Base-by-base conservation (phyloP, 2,113 vertebrate species). In the Amphiprion percula region DNA sequence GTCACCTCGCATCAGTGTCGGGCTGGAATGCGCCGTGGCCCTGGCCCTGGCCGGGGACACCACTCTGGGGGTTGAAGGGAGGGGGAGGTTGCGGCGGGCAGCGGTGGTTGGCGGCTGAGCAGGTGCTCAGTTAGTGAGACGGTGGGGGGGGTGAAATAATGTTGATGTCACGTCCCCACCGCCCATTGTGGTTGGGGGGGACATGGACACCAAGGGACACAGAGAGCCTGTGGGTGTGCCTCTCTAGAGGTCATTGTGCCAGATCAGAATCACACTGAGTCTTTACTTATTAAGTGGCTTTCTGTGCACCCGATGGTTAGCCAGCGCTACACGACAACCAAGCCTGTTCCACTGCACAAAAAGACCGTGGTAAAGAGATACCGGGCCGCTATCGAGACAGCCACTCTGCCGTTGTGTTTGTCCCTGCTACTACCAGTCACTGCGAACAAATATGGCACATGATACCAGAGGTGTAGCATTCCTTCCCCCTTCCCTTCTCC, bases 1-100 rank as follows among this genome's bases (percentile, higher is more conserved):
- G 93, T 94, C 94, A 92, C 87, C 89, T 91, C 92, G 92, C 93
- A 94, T 95, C 93, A 95, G 85, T 80, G 91, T 92, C 88, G 90
- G 85, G 67, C 82, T 77, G 92, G 90, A 94, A 95, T 94, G 91
- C 52, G 67, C 80, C 55, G 28, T 84, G 83, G 87, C 91, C 90
- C 74, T 17, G 69, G 88, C 84, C 75, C 47, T 26, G 64, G 80
- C 70, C 56, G 23, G 71, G 79, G 81, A 92, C 87, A 88, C 86
- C 87, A 88, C 90, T 88, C 83, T 64, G 84, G 85, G 87, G 88
- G 82, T n/a, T 78, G 75, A 26, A 23, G 49, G 68, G 39, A 0
- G 9, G 54, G 30, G 17, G 53, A 39, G 44, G 47, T 0, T 8
- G 44, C 0, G 0, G 52, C 15, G 60, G n/a, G 39, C 8, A 61